phyloP scores from a whole-genome alignment of 2,888 invertebrate species.

The Papilio demoleus region DNA sequence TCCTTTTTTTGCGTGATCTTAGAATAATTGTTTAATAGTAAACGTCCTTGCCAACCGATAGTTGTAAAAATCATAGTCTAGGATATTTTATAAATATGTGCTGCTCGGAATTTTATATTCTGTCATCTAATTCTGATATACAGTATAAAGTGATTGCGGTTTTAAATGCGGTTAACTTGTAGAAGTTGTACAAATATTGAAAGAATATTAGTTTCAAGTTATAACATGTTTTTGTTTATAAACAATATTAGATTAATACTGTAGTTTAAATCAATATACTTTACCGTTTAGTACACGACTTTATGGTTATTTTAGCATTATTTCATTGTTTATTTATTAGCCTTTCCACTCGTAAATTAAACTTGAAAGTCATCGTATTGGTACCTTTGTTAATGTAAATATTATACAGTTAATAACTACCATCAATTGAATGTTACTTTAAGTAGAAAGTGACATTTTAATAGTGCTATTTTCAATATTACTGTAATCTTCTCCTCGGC shows the following conservation, averaged over 20 bases:
- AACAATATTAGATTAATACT: background rate
- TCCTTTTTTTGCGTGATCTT: background rate
- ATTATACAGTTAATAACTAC: constrained; percentile 1
- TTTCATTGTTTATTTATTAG: background rate
- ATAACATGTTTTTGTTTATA: background rate
- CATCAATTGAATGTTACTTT: constrained; percentile 7
- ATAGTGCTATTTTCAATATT: constrained; percentile 1
- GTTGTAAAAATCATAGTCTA: background rate
- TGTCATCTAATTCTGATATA: background rate
- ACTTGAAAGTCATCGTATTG: background rate
- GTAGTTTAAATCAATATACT: background rate
- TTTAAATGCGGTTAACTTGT: background rate
- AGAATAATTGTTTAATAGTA: background rate
- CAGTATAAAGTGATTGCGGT: background rate
- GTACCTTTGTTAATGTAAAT: background rate
- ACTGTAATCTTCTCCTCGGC: constrained; percentile 8
- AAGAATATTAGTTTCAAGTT: background rate
- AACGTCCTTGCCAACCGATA: too few relatives aligned
- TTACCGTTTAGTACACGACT: background rate
- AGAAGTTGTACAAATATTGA: background rate
- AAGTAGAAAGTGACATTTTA: background rate
- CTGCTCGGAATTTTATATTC: background rate
- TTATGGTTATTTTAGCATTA: background rate
- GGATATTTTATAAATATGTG: background rate
- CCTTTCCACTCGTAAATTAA: background rate